Evolutionary conservation across 2,888 invertebrate genomes (phyloP).

Genomic region (Thymelicus lineola): DNA sequence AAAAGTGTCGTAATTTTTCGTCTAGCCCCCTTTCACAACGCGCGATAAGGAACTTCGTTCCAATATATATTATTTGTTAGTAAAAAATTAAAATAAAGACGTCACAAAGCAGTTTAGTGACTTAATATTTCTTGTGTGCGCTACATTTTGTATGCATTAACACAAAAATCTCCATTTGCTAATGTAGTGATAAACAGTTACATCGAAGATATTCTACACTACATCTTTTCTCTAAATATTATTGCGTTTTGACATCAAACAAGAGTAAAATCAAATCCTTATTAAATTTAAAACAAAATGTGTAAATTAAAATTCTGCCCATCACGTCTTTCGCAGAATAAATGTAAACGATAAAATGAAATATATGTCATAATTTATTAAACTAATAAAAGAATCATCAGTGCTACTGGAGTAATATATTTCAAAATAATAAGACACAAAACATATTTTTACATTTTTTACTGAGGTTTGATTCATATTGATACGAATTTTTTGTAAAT

Average conservation of each 20-base stretch:
- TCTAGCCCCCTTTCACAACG: no score
- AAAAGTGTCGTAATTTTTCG: no score
- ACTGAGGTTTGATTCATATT: slow-evolving; percentile 14
- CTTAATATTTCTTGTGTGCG: no score
- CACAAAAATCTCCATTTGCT: no score
- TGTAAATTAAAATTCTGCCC: slow-evolving; percentile 9
- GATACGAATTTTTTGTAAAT: not conserved
- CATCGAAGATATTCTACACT: not conserved
- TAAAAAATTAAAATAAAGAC: no score
- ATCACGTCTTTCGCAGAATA: slow-evolving; percentile 4
- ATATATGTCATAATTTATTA: slow-evolving; percentile 33
- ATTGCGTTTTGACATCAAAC: not conserved
- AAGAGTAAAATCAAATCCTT: not conserved
- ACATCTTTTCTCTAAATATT: not conserved
- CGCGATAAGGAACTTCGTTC: no score
- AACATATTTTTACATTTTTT: slow-evolving; percentile 4
- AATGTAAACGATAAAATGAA: slow-evolving; percentile 16
- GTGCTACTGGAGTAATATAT: slow-evolving; percentile 20
- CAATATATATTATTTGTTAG: no score
- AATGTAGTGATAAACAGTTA: no score
- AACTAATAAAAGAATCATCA: slow-evolving; percentile 18
- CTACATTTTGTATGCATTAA: no score
- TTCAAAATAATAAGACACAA: slow-evolving; percentile 24
- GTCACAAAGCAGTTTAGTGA: no score
- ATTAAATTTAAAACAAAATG: not conserved